A percentile compares a stretch with the other conserved stretches of the same genome.
These are phyloP conservation scores for Sphyrna mokarran DNA, from an alignment of 2,113 vertebrate species.

Conservation along the genomic window DNA sequence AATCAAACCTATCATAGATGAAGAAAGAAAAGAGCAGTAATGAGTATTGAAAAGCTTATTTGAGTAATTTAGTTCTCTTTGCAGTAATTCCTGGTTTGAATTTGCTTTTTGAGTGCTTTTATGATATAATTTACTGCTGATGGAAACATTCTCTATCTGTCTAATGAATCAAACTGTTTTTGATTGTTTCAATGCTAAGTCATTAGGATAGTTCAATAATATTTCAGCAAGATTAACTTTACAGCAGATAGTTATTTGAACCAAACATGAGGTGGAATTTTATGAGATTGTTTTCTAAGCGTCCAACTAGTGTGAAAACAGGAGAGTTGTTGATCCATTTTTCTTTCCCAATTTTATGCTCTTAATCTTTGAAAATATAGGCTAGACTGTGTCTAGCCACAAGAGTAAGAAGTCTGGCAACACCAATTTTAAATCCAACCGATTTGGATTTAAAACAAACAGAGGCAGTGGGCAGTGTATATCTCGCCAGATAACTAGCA, in stretches of 20 bases:
- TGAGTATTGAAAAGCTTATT: background rate
- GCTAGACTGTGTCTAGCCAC: no score
- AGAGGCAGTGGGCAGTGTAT: no score
- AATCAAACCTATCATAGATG: background rate
- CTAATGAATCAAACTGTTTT: background rate
- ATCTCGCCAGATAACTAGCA: no score
- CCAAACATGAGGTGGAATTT: background rate
- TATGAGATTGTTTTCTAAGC: no score
- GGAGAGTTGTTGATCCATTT: no score
- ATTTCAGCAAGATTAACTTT: background rate
- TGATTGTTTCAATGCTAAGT: background rate
- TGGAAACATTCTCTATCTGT: background rate
- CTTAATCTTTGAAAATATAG: no score
- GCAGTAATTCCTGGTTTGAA: background rate
- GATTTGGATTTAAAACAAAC: no score
- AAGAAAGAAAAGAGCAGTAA: background rate
- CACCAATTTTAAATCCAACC: no score
- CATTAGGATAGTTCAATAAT: background rate
- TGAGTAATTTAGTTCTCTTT: background rate
- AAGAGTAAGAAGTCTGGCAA: no score
- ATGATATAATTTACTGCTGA: background rate
- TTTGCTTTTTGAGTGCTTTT: background rate
- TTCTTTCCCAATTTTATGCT: background rate
- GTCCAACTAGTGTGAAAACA: no score
- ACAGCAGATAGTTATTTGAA: background rate